These are phyloP conservation scores for Himalopsyche anomala DNA, from an alignment of 2,888 invertebrate genomes.

Conservation along the genomic window DNA sequence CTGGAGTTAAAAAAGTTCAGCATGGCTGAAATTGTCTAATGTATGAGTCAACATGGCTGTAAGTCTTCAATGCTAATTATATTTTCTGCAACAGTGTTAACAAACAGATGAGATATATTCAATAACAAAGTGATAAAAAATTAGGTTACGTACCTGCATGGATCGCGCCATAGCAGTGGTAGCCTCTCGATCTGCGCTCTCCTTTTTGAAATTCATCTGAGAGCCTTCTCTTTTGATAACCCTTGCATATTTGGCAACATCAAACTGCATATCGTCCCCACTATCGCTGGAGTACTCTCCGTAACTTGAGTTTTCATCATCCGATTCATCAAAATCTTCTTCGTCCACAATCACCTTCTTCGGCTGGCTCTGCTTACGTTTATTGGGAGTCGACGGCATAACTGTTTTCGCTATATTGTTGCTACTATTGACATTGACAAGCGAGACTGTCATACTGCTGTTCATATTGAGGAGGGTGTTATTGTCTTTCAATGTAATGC, in stretches of 20 bases:
- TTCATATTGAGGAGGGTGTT: slow-evolving; percentile 11
- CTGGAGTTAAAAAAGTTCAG: background rate
- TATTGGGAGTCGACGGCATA: slow-evolving; percentile 61
- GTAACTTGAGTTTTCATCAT: slow-evolving; percentile 60
- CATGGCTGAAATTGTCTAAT: background rate
- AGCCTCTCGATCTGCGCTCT: slow-evolving; percentile 55
- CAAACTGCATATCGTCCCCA: slow-evolving; percentile 53
- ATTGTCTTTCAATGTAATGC: background rate
- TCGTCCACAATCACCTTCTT: slow-evolving; percentile 61
- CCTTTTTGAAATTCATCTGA: slow-evolving; percentile 56
- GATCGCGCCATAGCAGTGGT: slow-evolving; percentile 54
- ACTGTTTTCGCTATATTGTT: background rate
- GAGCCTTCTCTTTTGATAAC: slow-evolving; percentile 43
- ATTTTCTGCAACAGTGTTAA: background rate
- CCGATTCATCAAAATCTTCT: slow-evolving; percentile 61
- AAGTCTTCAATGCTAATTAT: background rate
- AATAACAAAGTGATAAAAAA: background rate
- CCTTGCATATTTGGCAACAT: slow-evolving; percentile 62
- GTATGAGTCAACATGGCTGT: background rate
- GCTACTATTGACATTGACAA: background rate
- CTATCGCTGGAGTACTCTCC: slow-evolving; percentile 64
- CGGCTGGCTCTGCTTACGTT: slow-evolving; percentile 65
- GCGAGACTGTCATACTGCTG: slow-evolving; percentile 38
- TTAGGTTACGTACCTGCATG: slow-evolving; percentile 60
- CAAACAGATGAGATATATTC: background rate